These are phyloP conservation scores for Okamejei kenojei DNA, from an alignment of 2,797 vertebrate genomes.

Conservation along the genomic window DNA sequence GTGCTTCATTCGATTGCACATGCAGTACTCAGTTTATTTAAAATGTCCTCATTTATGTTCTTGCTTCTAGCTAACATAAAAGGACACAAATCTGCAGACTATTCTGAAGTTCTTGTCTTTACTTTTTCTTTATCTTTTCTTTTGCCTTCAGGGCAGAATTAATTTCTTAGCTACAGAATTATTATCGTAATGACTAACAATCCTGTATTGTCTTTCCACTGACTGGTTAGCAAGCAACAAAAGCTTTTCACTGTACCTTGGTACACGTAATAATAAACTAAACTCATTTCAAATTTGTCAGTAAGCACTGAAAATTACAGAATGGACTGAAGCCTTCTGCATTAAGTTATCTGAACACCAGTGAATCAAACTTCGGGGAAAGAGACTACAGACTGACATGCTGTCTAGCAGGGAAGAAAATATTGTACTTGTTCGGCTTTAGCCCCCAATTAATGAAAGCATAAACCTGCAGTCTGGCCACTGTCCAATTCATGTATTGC, in stretches of 20 bases:
- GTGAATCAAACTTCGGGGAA: background rate
- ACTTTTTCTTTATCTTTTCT: constrained; percentile 46
- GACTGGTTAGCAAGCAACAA: no score
- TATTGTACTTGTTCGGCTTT: background rate
- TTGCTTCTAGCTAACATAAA: background rate
- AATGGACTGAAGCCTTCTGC: background rate
- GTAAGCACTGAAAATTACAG: constrained; percentile 43
- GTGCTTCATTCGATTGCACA: background rate
- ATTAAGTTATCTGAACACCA: background rate
- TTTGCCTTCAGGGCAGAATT: constrained; percentile 53
- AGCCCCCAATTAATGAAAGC: background rate
- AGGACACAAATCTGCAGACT: background rate
- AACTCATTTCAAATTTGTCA: constrained; percentile 48
- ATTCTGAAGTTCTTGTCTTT: constrained; percentile 48
- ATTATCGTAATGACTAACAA: constrained; percentile 39
- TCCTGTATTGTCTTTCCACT: no score
- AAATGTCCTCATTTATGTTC: background rate
- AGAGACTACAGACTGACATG: background rate
- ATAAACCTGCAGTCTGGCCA: background rate
- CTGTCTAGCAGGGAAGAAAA: no score
- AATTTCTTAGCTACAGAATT: constrained; percentile 51
- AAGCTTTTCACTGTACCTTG: no score
- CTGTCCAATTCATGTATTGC: background rate
- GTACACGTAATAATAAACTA: no score
- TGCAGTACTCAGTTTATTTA: background rate